Evolutionary conservation across 1,140 invertebrate species (phyloP).

Genomic region (Pteromalus puparum): DNA sequence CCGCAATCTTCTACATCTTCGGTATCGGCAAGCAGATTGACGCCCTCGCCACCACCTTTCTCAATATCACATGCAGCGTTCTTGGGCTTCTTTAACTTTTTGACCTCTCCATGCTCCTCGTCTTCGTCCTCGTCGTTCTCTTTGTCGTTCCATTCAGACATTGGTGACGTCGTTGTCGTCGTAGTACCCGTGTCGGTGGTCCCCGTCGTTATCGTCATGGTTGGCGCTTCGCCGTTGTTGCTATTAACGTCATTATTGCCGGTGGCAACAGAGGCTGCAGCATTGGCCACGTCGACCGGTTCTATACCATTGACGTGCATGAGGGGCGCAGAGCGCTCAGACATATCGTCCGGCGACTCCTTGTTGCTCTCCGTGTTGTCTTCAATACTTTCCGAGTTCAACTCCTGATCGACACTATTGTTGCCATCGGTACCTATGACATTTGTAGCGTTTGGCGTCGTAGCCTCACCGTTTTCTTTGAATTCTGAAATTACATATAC

Average conservation of each 20-base stretch:
- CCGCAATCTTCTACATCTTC: constrained; percentile 1
- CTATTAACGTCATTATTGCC: not conserved
- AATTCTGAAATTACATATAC: not conserved
- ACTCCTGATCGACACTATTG: constrained; percentile 73
- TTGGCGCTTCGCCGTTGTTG: not conserved
- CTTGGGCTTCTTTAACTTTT: constrained; percentile 62
- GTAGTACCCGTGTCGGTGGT: not conserved
- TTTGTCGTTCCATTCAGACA: constrained; percentile 60
- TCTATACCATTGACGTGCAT: constrained; percentile 72
- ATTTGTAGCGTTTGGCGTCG: constrained; percentile 57
- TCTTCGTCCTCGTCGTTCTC: constrained; percentile 72
- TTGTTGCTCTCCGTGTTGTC: constrained; percentile 75
- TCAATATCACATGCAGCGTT: constrained; percentile 65
- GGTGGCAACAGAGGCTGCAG: not conserved
- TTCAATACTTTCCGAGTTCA: constrained; percentile 73
- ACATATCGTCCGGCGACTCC: constrained; percentile 64
- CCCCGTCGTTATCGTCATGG: not conserved
- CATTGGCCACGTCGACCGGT: constrained; percentile 60
- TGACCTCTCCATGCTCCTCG: not conserved
- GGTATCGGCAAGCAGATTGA: not conserved
- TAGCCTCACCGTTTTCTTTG: constrained; percentile 44
- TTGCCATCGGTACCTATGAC: constrained; percentile 62
- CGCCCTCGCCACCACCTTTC: constrained; percentile 51
- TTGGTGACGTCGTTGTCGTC: not conserved
- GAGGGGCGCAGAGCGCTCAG: constrained; percentile 60